Evolutionary conservation across 2,113 vertebrate species (phyloP).

Genomic region (Paraplagusia blochii): DNA sequence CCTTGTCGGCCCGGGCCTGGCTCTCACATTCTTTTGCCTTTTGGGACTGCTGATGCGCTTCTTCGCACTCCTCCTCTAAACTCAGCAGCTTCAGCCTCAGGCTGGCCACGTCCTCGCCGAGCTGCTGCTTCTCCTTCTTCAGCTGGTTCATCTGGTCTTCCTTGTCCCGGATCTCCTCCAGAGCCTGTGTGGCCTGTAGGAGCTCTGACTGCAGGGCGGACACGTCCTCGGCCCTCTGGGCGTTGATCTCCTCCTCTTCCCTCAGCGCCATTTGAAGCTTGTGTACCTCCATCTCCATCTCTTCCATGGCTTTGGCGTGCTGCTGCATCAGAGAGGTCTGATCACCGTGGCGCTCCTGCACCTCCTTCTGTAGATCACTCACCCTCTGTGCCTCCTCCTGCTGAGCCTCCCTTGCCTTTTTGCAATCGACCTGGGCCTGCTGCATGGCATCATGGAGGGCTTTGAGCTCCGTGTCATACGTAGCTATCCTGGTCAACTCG

Average conservation of each 20-base stretch:
- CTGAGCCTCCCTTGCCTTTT: constrained; percentile 55
- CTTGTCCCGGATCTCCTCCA: constrained; percentile 73
- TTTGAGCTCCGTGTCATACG: constrained; percentile 75
- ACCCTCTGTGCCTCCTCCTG: constrained; percentile 68
- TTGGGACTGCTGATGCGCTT: constrained; percentile 71
- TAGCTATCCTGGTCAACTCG: constrained; percentile 67
- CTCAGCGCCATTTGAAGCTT: constrained; percentile 62
- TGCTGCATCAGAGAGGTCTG: constrained; percentile 69
- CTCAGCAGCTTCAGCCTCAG: constrained; percentile 72
- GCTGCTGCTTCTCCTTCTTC: constrained; percentile 71
- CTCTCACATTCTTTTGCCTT: constrained; percentile 75
- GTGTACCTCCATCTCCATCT: constrained; percentile 71
- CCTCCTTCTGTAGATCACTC: constrained; percentile 69
- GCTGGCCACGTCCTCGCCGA: constrained; percentile 78
- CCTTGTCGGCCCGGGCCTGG: constrained; percentile 74
- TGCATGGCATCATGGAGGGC: constrained; percentile 70
- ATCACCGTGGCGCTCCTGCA: constrained; percentile 64
- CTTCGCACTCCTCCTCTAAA: constrained; percentile 74
- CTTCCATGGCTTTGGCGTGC: constrained; percentile 64
- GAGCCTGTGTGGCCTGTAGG: constrained; percentile 70
- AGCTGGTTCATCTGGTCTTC: constrained; percentile 77
- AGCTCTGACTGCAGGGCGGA: constrained; percentile 79
- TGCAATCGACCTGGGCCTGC: constrained; percentile 75
- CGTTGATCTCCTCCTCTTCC: constrained; percentile 80
- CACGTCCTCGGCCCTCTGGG: constrained; percentile 69